These are phyloP conservation scores for Styela clava DNA, from an alignment of 23 tunicate genomes.

Conservation along the genomic window DNA sequence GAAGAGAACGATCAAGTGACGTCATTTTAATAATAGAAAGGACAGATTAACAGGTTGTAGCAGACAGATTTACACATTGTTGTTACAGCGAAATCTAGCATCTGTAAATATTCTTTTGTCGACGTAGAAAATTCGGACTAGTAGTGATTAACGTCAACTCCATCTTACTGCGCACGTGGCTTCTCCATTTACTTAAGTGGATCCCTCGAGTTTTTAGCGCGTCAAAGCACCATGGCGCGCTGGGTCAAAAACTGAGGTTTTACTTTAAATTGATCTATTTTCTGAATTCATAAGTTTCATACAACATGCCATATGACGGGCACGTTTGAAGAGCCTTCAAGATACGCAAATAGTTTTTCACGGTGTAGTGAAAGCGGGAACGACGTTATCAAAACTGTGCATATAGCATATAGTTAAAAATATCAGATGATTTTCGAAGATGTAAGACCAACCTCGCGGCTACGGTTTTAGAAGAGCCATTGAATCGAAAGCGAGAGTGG, in stretches of 20 bases:
- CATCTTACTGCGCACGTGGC: not conserved
- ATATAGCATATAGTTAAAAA: not conserved
- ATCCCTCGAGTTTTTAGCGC: not conserved
- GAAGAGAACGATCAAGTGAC: too few relatives aligned
- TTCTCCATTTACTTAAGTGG: not conserved
- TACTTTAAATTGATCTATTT: not conserved
- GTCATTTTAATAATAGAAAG: too few relatives aligned
- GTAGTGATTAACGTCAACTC: not conserved
- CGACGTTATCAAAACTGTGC: slow-evolving; percentile 1
- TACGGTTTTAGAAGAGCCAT: too few relatives aligned
- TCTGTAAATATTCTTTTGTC: not conserved
- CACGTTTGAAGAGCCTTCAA: slow-evolving; percentile 11
- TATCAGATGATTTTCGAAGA: too few relatives aligned
- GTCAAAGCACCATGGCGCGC: not conserved
- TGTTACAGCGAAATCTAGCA: not conserved
- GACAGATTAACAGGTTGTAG: too few relatives aligned
- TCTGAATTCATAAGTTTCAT: not conserved
- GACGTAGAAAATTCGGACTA: not conserved
- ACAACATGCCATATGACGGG: slow-evolving; percentile 3
- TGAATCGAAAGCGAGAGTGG: too few relatives aligned
- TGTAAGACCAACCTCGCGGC: too few relatives aligned
- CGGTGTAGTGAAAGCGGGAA: slow-evolving; percentile 6
- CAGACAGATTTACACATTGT: too few relatives aligned
- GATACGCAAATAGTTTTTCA: slow-evolving; percentile 25
- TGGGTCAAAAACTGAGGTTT: not conserved